Evolutionary conservation across 92 coral and sea anemone genomes (phyloP).

Genomic region (Umimayanthus chanpuru): DNA sequence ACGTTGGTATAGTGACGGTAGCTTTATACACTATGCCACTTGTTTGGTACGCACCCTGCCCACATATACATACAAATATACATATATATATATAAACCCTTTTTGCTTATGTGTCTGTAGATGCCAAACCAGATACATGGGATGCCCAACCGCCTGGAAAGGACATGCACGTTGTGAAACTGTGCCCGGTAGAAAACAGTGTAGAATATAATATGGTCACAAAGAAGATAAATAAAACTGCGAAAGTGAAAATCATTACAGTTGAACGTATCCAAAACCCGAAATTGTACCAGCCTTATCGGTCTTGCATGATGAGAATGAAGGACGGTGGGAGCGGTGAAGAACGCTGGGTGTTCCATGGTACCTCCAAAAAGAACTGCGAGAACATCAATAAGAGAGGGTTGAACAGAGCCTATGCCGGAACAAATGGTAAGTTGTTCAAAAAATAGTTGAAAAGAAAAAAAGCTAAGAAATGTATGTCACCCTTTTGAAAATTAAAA

Average conservation of each 20-base stretch:
- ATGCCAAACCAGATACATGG: conserved; percentile 38
- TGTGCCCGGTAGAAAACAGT: neutral
- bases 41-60: too few relatives aligned
- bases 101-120: neutral
- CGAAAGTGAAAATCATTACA: neutral
- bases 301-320: conserved; percentile 31
- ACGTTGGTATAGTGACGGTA: too few relatives aligned
- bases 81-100: neutral
- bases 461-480: neutral
- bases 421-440: conserved; percentile 38
- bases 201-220: conserved; percentile 33
- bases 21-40: too few relatives aligned
- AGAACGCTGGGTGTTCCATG: conserved; percentile 50
- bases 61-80: too few relatives aligned
- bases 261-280: conserved; percentile 51
- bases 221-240: conserved; percentile 31
- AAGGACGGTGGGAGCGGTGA: conserved; percentile 26
- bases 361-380: conserved; percentile 25
- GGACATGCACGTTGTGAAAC: conserved; percentile 13
- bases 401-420: conserved; percentile 46
- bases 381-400: conserved; percentile 42
- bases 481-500: too few relatives aligned
- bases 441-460: neutral
- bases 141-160: conserved; percentile 36
- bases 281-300: conserved; percentile 32